Percentiles rank a stretch among this genome's conserved stretches.
phyloP scores from a whole-genome alignment of 2,888 invertebrate species.

The Tetanocera ferruginea region DNA sequence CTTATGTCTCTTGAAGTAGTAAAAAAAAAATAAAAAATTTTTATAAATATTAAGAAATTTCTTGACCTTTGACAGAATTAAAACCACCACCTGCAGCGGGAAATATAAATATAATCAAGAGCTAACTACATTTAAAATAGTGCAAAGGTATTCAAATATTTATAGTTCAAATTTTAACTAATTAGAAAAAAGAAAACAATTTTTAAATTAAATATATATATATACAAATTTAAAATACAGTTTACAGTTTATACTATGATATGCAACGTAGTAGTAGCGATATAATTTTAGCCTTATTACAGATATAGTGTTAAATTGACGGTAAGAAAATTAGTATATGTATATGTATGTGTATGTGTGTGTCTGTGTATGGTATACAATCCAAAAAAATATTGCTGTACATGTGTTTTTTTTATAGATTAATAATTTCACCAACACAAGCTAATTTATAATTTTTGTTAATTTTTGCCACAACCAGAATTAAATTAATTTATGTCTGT shows the following conservation, averaged over 20 bases:
- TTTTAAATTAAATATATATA: neutral
- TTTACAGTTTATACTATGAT: conserved; percentile 4
- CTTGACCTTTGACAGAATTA: too few relatives aligned
- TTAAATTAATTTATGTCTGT: neutral
- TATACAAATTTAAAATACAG: conserved; percentile 8
- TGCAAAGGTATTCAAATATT: too few relatives aligned
- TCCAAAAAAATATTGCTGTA: neutral
- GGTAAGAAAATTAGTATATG: conserved; percentile 3
- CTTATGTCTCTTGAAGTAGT: too few relatives aligned
- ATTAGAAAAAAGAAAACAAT: neutral
- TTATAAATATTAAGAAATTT: too few relatives aligned
- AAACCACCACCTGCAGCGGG: too few relatives aligned
- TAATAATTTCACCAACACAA: neutral
- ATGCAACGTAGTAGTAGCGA: conserved; percentile 1
- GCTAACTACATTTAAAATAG: too few relatives aligned
- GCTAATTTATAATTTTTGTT: neutral
- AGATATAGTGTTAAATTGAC: conserved; percentile 1
- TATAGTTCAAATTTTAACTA: neutral
- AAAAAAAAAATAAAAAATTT: too few relatives aligned
- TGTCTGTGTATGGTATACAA: neutral
- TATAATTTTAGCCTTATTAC: neutral
- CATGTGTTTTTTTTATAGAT: neutral
- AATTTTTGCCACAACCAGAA: conserved; percentile 12
- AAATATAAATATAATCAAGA: too few relatives aligned
- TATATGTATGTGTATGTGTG: neutral